These are phyloP conservation scores for Pavo muticus DNA, from an alignment of 2,113 vertebrate species.

Conservation along the genomic window DNA sequence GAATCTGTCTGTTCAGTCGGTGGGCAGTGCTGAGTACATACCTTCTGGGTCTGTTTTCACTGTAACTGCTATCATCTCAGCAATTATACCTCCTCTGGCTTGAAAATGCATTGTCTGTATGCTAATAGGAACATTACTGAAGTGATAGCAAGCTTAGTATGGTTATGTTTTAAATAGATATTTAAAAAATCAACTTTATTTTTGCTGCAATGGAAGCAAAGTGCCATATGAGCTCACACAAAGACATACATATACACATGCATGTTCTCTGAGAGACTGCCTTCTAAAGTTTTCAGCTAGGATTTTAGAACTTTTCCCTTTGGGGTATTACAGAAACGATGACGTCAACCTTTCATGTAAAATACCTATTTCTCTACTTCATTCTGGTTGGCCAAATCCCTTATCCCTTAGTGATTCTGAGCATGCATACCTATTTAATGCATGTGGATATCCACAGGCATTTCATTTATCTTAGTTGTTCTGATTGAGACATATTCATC, in stretches of 20 bases:
- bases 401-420: constrained; percentile 19
- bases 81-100: neutral
- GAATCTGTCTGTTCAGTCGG: neutral
- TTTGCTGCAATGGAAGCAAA: neutral
- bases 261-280: neutral
- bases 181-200: neutral
- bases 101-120: neutral
- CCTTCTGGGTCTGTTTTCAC: neutral
- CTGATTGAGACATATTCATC: neutral
- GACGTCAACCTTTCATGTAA: neutral
- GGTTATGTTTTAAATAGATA: neutral
- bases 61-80: neutral
- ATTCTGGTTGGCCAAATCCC: neutral
- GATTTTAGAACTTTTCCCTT: neutral
- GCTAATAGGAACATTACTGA: neutral
- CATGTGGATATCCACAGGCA: constrained; percentile 38
- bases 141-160: neutral
- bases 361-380: neutral
- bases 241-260: accelerated
- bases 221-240: neutral
- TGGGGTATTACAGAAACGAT: neutral
- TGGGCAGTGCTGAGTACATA: neutral
- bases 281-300: neutral
- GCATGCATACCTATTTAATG: constrained; percentile 16
- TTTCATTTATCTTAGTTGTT: constrained; percentile 29